Percentiles rank a stretch among this genome's conserved stretches.
These are phyloP conservation scores for Polylopha cassiicola DNA, from an alignment of 2,888 invertebrate genomes.

Conservation along the genomic window DNA sequence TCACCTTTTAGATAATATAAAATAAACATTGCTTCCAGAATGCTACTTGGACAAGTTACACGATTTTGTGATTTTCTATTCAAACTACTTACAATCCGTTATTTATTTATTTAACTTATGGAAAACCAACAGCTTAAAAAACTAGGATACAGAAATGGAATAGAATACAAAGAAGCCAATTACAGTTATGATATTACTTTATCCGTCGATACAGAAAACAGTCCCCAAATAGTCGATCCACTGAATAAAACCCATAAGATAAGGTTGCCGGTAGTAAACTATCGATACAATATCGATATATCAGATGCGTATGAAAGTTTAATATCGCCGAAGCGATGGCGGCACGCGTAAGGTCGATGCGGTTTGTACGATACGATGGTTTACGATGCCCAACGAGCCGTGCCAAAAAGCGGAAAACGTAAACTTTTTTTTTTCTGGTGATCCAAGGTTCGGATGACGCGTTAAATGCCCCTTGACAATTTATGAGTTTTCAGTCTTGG, in stretches of 20 bases:
- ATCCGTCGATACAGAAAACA: too few species aligned
- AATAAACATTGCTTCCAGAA: background rate
- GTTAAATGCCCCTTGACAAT: too few species aligned
- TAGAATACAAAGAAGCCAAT: too few species aligned
- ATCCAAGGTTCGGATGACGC: constrained; percentile 6
- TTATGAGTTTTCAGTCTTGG: too few species aligned
- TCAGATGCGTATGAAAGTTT: constrained; percentile 12
- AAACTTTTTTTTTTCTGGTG: constrained; percentile 9
- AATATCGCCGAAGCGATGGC: too few species aligned
- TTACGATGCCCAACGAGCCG: constrained; percentile 14
- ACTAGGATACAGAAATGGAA: too few species aligned
- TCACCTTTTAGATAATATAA: background rate
- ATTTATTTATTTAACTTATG: too few species aligned
- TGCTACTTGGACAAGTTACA: background rate
- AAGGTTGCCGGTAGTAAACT: constrained; percentile 11
- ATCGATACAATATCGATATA: constrained; percentile 16
- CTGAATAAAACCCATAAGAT: constrained; percentile 9
- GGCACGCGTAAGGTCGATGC: constrained; percentile 16
- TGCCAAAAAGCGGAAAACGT: constrained; percentile 13
- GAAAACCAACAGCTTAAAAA: too few species aligned
- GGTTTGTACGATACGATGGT: constrained; percentile 14
- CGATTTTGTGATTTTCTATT: too few species aligned
- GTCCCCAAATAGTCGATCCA: constrained; percentile 6
- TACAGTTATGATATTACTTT: too few species aligned
- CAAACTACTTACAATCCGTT: too few species aligned